Evolutionary conservation across 2,888 invertebrate genomes (phyloP), one percentile per base, ranked within the genome.

Genomic region (Artemia sp.): DNA sequence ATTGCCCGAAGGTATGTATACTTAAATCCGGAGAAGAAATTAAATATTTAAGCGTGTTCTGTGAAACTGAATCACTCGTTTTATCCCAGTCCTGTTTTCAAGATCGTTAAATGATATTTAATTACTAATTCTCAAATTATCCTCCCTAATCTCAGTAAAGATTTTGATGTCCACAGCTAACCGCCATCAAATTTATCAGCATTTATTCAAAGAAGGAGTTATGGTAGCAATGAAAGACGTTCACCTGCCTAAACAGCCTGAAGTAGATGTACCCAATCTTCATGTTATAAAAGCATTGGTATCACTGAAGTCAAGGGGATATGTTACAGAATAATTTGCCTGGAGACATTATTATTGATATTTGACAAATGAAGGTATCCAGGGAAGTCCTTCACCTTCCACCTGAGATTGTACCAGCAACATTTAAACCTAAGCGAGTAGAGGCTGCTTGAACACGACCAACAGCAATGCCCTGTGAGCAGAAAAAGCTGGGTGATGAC

Each of bases 131-230:
- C 19, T 19, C 19, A 19, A 19, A 19, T 19, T 19, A 19, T 19
- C 19, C 19, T 19, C 19, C 19, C 19, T 19, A 19, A 19, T 19
- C 19, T 19, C 19, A 19, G 1, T 19, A 19, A 19, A 90, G 81
- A 98, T 98, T 98, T 94, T 98, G 92, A 98, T 98, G 94, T 95
- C 97, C 77, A 97, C 96, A 84, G 90, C 92, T 83, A 93, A 95
- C 80, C 88, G 95, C 78, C 89, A 92, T 75, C 84, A 90, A 76
- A 97, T 98, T 79, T 98, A 92, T 19, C 19, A 19, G 19, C 19
- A 19, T 19, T 19, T 19, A 19, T 19, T 19, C 19, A 19, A 19
- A 19, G 97, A 99, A 82, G 98, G 98, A 79, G 98, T 98, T 73
- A 89, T 97, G 86, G 97, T 98, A 76, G 98, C 98, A 11, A 95